Percentiles rank a stretch among this genome's conserved stretches.
phyloP scores from a whole-genome alignment of 2,888 invertebrate genomes.

The Epinotia nisella region DNA sequence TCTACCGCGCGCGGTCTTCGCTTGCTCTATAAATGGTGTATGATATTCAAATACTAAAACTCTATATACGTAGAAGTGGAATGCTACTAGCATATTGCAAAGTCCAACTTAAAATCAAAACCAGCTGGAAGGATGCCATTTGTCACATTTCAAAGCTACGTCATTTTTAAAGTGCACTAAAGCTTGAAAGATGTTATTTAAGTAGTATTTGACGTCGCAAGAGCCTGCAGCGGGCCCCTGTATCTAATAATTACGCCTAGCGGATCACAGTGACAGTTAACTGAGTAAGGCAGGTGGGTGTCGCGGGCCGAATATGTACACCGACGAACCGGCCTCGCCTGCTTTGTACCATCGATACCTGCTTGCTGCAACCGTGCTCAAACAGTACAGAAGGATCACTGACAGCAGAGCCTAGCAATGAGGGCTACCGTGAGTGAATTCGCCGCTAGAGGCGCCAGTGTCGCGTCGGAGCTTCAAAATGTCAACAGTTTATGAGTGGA shows the following conservation, averaged over 20 bases:
- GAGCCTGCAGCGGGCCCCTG: conserved; percentile 45
- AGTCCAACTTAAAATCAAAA: not conserved
- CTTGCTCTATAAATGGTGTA: not conserved
- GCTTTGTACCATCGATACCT: conserved; percentile 66
- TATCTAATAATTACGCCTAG: conserved; percentile 72
- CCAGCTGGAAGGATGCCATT: not conserved
- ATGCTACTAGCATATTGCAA: not conserved
- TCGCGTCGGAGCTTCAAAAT: no score
- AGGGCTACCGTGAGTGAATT: no score
- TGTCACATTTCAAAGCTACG: no score
- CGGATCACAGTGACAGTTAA: conserved; percentile 82
- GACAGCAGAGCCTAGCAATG: no score
- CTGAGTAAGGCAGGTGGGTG: conserved; percentile 81
- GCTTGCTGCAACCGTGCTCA: conserved; percentile 49
- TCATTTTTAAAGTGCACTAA: not conserved
- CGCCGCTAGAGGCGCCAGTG: no score
- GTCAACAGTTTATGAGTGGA: no score
- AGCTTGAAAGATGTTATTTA: not conserved
- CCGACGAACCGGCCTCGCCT: conserved; percentile 54
- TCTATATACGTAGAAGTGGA: not conserved
- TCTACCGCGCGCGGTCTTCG: not conserved
- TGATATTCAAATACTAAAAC: not conserved
- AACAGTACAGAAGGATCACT: not conserved
- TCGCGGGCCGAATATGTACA: conserved; percentile 50
- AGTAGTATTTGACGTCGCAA: not conserved